Percentiles rank a stretch among this genome's conserved stretches.
phyloP scores from a whole-genome alignment of 2,888 invertebrate genomes.

The Lymantria monacha region DNA sequence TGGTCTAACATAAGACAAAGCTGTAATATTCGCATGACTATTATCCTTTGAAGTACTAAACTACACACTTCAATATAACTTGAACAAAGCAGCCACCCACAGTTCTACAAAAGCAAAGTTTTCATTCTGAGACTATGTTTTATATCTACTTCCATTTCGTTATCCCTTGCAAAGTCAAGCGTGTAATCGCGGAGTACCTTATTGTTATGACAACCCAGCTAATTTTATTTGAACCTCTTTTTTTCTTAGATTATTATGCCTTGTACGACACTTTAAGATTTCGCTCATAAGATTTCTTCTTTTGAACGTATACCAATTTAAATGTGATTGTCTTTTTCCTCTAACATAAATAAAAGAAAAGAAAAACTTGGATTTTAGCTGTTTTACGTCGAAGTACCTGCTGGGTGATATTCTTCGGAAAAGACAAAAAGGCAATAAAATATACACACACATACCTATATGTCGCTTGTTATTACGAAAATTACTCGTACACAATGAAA shows the following conservation, averaged over 20 bases:
- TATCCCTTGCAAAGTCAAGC: conserved; percentile 38
- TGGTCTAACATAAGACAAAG: too few relatives aligned
- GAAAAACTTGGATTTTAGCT: too few relatives aligned
- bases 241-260: too few relatives aligned
- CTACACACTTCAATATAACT: conserved; percentile 72
- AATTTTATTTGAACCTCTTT: background rate
- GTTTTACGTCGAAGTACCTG: too few relatives aligned
- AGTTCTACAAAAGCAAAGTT: conserved; percentile 74
- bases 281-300: too few relatives aligned
- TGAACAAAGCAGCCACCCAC: conserved; percentile 71
- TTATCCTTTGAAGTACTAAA: conserved; percentile 75
- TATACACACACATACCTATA: too few relatives aligned
- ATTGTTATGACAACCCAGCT: conserved; percentile 53
- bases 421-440: too few relatives aligned
- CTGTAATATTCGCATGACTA: conserved; percentile 55
- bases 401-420: too few relatives aligned
- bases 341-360: too few relatives aligned
- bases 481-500: background rate
- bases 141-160: conserved; percentile 61
- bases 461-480: background rate
- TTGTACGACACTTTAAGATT: too few relatives aligned
- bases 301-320: too few relatives aligned
- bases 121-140: conserved; percentile 70
- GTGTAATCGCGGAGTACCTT: conserved; percentile 43
- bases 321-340: too few relatives aligned